Base-by-base conservation (phyloP, 92 coral and sea anemone species). In the Galaxea fascicularis region DNA sequence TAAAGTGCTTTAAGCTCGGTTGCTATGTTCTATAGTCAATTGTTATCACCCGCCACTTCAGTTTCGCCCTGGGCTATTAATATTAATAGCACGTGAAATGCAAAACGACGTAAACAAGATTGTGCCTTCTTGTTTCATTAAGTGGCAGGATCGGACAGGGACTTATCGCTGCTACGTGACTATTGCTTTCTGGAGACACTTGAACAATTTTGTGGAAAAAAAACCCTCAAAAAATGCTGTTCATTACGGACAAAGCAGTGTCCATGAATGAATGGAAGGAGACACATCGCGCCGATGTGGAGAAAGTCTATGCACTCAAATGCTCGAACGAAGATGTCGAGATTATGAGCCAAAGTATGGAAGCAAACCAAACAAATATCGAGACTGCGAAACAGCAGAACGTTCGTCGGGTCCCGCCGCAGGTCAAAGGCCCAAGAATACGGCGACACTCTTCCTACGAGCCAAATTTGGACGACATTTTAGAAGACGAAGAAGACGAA, bases 391-490 rank as follows among this genome's bases (percentile, higher is more conserved):
- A 71, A 81, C 44, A 44, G 41, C 65, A 68, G 24, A 28, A 7
- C 39, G 26, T 11, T 4, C 86, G 71, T 14, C 85, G 66, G 66
- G 10, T 60, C 13, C 30, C 85, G 20, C 82, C 87, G 20, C 82
- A 68, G 27, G 77, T 35, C 8, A 88, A 84, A 26, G 88, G 90
- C 11, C n/a, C 78, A 63, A 80, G 95, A 26, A 78, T 91, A 12
- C 85, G 95, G 58, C 94, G 98, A 0, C 93, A 90, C 47, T 92
- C 94, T 24, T 88, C 98, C n/a, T 94, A 94, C 66, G 93, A 92
- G 70, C 98, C 98, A 28, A 84, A 92, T 67, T 78, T 94, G 17
- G 98, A 94, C 74, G 98, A 94, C 79, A 94, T 94, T 26, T 89
- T 89, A 49, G 98, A 94, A 65, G 92, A 86, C 54, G 94, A 89